These are phyloP conservation scores for Platycheirus albimanus DNA, from an alignment of 2,888 invertebrate genomes.

Conservation along the genomic window DNA sequence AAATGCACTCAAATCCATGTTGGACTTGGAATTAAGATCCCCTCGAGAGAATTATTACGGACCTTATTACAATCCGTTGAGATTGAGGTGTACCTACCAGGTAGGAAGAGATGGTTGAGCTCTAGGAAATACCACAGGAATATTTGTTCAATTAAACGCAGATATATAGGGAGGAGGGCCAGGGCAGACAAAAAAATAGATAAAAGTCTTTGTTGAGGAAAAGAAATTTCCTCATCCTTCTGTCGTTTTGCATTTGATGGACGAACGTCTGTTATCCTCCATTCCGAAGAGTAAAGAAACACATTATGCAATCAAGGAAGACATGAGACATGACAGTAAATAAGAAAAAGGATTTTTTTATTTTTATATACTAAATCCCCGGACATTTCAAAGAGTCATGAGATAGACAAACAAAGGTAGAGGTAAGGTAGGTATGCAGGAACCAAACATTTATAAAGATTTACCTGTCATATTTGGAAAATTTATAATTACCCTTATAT, in stretches of 20 bases:
- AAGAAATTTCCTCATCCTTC: conserved; percentile 40
- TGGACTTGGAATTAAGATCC: conserved; percentile 62
- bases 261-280: conserved; percentile 54
- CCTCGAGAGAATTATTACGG: conserved; percentile 54
- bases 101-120: conserved; percentile 23
- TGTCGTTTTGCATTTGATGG: conserved; percentile 64
- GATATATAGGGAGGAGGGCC: too few species aligned
- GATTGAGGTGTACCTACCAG: conserved; percentile 27
- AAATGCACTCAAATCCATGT: conserved; percentile 52
- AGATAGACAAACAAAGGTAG: conserved; percentile 10
- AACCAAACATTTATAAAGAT: conserved; percentile 60
- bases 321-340: conserved; percentile 37
- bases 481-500: conserved; percentile 56
- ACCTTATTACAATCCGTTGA: conserved; percentile 48
- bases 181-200: background rate
- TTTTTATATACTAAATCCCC: too few species aligned
- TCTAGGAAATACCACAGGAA: conserved; percentile 24
- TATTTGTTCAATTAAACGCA: conserved; percentile 73
- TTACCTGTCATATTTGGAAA: conserved; percentile 63
- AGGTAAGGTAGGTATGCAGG: too few species aligned
- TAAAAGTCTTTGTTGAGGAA: conserved; percentile 8
- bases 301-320: conserved; percentile 50
- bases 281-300: conserved; percentile 22
- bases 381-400: conserved; percentile 52
- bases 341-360: conserved; percentile 54